Evolutionary conservation across 2,797 vertebrate species (phyloP), one percentile per base, ranked within the genome.

Genomic region (Numenius phaeopus): DNA sequence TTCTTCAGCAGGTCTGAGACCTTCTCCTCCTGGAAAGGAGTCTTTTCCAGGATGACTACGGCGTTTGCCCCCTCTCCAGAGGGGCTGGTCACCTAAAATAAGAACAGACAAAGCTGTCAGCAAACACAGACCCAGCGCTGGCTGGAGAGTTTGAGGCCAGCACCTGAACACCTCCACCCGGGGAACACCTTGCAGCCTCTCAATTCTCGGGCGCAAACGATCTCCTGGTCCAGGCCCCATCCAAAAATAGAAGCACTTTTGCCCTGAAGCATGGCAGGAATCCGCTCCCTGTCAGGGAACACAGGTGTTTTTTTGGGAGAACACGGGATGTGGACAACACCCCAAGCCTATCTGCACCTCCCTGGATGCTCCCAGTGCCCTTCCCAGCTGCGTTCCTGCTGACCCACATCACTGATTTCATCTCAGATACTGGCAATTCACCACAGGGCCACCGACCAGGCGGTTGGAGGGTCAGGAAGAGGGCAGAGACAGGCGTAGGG

Each of bases 1-100:
- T 94, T 98, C 47, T 67, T 91, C 57, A 99, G 98, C 61, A 99
- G 97, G 49, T 99, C 98, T 0, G 84, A 32, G 24, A 99, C 90
- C 7, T 95, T 94, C 29, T 99, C 99, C 83, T 99, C 98, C 77
- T 98, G 98, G 97, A 99, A 99, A 6, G 99, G 99, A 1, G 99
- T 99, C 98, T 99, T 99, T 98, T 99, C 99, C 98, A 99, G 83
- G 94, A 99, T 99, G 40, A 99, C 97, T 37, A 99, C 97, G 0
- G 99, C 99, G 37, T 99, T 98, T 65, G 98, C 97, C 13, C 98
- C 98, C 7, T 95, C 94, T 11, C 97, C 97, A 3, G 97, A 97
- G 32, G 96, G 37, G 15, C 89, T 72, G 10, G 87, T 93, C 67
- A 96, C 98, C 98, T 98, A 82, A 16, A 47, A 49, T 8, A 39